These are phyloP conservation scores for Neodiprion pinetum DNA, from an alignment of 1,140 invertebrate genomes.

Conservation along the genomic window DNA sequence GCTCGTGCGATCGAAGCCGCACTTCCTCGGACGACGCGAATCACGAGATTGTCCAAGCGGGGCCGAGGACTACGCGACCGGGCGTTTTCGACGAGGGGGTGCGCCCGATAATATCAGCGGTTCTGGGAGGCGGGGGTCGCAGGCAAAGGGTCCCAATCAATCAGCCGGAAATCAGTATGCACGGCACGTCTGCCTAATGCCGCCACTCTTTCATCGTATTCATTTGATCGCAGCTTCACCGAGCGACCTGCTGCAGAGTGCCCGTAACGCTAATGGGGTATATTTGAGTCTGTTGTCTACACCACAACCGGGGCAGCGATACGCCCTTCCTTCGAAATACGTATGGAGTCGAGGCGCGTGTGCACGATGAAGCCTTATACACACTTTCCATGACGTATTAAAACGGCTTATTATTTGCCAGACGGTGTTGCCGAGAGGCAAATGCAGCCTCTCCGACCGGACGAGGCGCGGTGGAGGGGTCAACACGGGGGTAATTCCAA, in stretches of 20 bases:
- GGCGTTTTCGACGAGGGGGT: neutral
- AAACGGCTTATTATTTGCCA: neutral
- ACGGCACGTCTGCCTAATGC: slow-evolving; percentile 62
- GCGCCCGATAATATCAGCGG: slow-evolving; percentile 48
- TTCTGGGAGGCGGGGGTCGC: slow-evolving; percentile 40
- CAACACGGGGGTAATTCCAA: neutral
- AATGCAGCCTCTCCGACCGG: slow-evolving; percentile 49
- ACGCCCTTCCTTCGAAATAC: slow-evolving; percentile 26
- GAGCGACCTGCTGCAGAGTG: slow-evolving; percentile 26
- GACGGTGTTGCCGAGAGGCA: slow-evolving; percentile 43
- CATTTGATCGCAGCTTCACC: slow-evolving; percentile 56
- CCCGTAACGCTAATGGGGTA: slow-evolving; percentile 54
- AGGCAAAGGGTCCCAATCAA: slow-evolving; percentile 60
- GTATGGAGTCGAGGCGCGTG: no score
- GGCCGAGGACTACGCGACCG: neutral
- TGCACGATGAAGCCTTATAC: neutral
- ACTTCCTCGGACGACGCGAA: no score
- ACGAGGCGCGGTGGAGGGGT: no score
- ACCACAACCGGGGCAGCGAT: slow-evolving; percentile 18
- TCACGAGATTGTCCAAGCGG: no score
- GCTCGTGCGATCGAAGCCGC: no score
- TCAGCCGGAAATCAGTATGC: slow-evolving; percentile 64
- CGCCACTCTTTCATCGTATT: slow-evolving; percentile 63
- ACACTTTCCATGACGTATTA: slow-evolving; percentile 2
- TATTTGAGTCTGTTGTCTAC: slow-evolving; percentile 42